Evolutionary conservation across 2,113 vertebrate species (phyloP).

Genomic region (Sinosuthora webbiana): DNA sequence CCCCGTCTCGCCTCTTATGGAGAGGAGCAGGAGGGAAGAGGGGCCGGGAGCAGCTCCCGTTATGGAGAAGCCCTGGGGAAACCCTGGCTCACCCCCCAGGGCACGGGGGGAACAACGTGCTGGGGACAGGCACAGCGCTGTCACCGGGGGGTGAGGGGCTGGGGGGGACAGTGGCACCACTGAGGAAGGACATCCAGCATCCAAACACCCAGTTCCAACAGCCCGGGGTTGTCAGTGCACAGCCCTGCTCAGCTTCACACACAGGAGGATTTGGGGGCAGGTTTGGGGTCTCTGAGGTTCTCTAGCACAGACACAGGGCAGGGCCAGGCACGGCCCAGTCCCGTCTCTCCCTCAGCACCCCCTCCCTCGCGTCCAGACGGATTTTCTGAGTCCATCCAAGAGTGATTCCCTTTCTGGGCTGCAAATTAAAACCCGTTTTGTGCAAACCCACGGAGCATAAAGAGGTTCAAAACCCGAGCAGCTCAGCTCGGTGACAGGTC

Average conservation of each 20-base stretch:
- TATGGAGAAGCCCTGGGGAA: constrained; percentile 60
- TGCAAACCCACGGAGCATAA: neutral
- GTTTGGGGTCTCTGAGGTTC: neutral
- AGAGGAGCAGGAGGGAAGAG: constrained; percentile 39
- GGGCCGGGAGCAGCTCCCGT: constrained; percentile 25
- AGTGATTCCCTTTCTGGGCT: neutral
- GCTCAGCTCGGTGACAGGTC: neutral
- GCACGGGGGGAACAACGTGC: neutral
- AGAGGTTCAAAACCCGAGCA: neutral
- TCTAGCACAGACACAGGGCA: fast-evolving
- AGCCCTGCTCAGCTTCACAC: fast-evolving
- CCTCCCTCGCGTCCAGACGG: neutral
- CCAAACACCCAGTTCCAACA: fast-evolving
- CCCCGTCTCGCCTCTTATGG: constrained; percentile 59
- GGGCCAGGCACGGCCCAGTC: fast-evolving
- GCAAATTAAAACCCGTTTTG: neutral
- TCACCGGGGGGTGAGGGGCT: fast-evolving
- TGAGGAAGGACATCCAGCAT: fast-evolving
- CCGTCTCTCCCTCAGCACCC: too few species aligned
- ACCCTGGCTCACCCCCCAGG: neutral
- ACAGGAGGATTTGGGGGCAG: fast-evolving
- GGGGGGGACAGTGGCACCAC: neutral
- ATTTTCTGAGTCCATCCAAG: neutral
- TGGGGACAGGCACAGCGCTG: fast-evolving
- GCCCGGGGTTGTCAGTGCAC: fast-evolving